These are phyloP conservation scores for Sinodicranocentrus sp. DNA, from an alignment of 2,888 invertebrate genomes.

Conservation along the genomic window DNA sequence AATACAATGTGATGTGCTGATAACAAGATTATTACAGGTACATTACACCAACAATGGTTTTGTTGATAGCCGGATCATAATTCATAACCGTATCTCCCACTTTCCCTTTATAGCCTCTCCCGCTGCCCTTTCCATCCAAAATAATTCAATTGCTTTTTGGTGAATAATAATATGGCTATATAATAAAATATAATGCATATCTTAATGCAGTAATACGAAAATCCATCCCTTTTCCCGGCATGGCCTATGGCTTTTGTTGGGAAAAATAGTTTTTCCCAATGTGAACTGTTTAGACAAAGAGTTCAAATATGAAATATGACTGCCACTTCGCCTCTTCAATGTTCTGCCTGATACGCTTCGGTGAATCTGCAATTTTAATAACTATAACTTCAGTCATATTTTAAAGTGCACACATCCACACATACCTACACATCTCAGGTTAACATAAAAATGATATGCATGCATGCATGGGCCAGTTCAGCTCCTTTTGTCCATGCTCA, in stretches of 20 bases:
- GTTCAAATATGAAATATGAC: conserved; percentile 7
- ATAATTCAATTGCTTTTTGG: not conserved
- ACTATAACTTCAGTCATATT: conserved; percentile 30
- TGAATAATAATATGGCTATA: conserved; percentile 12
- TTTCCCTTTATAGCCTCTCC: conserved; percentile 30
- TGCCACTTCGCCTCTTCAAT: not conserved
- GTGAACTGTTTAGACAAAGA: conserved; percentile 5
- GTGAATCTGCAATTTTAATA: conserved; percentile 66
- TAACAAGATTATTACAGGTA: conserved; percentile 51
- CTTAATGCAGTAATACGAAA: not conserved
- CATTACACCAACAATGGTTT: conserved; percentile 16
- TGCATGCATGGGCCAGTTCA: not conserved
- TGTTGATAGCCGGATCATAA: conserved; percentile 55
- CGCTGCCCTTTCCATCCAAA: conserved; percentile 10
- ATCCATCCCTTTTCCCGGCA: not conserved
- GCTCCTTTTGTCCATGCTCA: conserved; percentile 25
- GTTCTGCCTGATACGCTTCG: conserved; percentile 42
- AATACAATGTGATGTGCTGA: conserved; percentile 5
- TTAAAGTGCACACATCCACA: not conserved
- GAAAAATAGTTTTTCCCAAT: not conserved
- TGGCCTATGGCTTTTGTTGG: not conserved
- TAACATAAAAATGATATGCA: too few species aligned
- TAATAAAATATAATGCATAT: conserved; percentile 1
- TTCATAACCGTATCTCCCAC: conserved; percentile 42
- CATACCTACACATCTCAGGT: not conserved